phyloP scores from a whole-genome alignment of 2,797 vertebrate species.

The Sebastes melanostomus region DNA sequence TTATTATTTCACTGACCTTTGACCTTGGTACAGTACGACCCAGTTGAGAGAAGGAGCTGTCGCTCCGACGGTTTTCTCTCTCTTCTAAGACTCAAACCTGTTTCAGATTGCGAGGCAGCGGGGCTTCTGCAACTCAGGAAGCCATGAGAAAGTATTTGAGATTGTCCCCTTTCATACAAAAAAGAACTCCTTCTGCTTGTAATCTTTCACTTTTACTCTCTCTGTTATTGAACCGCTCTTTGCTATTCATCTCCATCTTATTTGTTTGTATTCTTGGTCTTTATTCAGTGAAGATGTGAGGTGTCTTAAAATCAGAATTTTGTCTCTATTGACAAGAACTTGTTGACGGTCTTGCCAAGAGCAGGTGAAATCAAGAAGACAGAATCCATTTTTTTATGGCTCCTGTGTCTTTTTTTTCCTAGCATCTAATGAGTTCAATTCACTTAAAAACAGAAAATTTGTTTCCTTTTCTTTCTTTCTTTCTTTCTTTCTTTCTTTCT shows the following conservation, averaged over 20 bases:
- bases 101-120: constrained; percentile 52
- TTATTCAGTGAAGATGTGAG: neutral
- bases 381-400: neutral
- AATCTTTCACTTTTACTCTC: constrained; percentile 3
- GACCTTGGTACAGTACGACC: constrained; percentile 23
- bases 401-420: neutral
- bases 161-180: constrained; percentile 31
- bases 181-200: constrained; percentile 4
- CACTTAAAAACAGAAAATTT: neutral
- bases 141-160: constrained; percentile 31
- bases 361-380: neutral
- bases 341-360: constrained; percentile 10
- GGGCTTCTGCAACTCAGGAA: constrained; percentile 51
- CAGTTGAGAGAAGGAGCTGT: neutral
- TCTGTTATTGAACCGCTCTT: neutral
- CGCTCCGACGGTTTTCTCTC: neutral
- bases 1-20: constrained; percentile 34
- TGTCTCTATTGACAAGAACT: neutral
- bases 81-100: constrained; percentile 35
- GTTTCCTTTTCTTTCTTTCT: neutral
- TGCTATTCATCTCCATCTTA: neutral
- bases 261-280: neutral
- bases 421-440: neutral
- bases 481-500: neutral
- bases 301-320: neutral